Base-by-base conservation (phyloP, 1,140 invertebrate species). In the Pogonomyrmex barbatus region DNA sequence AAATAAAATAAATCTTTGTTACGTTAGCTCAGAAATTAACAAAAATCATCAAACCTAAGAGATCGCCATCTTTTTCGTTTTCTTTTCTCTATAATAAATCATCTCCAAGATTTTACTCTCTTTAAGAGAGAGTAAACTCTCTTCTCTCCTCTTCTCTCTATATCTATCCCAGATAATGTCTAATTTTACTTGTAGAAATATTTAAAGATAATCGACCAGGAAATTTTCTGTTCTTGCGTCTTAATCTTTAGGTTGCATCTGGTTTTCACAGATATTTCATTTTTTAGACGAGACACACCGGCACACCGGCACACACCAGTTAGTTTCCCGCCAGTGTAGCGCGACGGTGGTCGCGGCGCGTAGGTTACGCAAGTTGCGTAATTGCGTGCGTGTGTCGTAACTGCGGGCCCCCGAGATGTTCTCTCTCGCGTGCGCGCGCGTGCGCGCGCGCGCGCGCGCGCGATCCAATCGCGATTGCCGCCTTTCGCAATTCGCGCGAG, bases 301-400 rank as follows among this genome's bases (percentile, higher is more conserved):
- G 24, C 24, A 24, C 24, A 24, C 50, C 30, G 42, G 67, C 4
- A 12, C 4, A 12, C 4, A 71, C 47, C 47, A 14, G 68, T 6
- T 12, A 33, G 30, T 36, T 30, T 24, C 8, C 30, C 45, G 33
- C 6, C 30, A 17, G 14, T 39, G n/a, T 30, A 50, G 71, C 39
- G 63, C 42, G 47, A 47, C 30, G 12, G 24, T 36, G n/a, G 73
- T 42, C 39, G 39, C 56, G 9, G 42, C 30, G 58, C 30, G 58
- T 30, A 50, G 6, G 45, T 78, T 78, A 78, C 60, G 76, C 76
- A 78, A 63, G 76, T 78, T 78, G 76, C 76, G 60, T 78, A 78
- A 78, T 78, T 63, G 76, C 58, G 60, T 78, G 76, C 52, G 42
- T 17, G 45, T 78, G 76, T 78, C 58, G 76, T 45, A 78, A 78